phyloP scores from a whole-genome alignment of 2,888 invertebrate species.

The Tanytarsus gracilentus region DNA sequence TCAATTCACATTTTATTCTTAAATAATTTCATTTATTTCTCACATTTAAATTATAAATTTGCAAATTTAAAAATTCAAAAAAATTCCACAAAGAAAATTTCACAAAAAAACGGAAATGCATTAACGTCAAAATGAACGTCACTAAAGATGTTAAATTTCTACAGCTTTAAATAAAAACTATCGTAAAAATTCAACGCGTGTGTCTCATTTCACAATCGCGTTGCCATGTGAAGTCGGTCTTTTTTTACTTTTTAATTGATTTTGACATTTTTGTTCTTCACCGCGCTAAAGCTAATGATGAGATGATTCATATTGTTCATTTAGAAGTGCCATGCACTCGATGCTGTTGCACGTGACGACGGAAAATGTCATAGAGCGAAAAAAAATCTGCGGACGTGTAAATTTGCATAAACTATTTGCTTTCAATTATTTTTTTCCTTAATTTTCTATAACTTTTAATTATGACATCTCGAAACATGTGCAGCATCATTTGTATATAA shows the following conservation, averaged over 20 bases:
- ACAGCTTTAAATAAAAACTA: neutral
- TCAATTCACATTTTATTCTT: too few species aligned
- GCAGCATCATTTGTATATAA: neutral
- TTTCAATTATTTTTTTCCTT: too few species aligned
- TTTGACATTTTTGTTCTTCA: neutral
- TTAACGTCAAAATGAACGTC: conserved; percentile 2
- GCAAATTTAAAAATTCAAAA: too few species aligned
- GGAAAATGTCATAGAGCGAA: too few species aligned
- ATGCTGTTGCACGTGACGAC: neutral
- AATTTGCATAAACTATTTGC: neutral
- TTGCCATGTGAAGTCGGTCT: neutral
- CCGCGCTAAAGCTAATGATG: too few species aligned
- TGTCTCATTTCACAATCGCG: neutral
- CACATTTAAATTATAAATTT: neutral
- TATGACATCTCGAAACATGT: too few species aligned
- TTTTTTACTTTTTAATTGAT: neutral
- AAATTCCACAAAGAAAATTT: too few species aligned
- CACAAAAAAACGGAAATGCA: too few species aligned
- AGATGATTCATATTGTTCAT: neutral
- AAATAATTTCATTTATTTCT: neutral
- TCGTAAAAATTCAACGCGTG: neutral
- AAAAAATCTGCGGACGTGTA: neutral
- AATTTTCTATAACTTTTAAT: too few species aligned
- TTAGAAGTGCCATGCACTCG: too few species aligned
- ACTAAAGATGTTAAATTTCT: neutral